Evolutionary conservation across 2,797 vertebrate species (phyloP), one percentile per base, ranked within the genome.

Genomic region (Urophycis tenuis): DNA sequence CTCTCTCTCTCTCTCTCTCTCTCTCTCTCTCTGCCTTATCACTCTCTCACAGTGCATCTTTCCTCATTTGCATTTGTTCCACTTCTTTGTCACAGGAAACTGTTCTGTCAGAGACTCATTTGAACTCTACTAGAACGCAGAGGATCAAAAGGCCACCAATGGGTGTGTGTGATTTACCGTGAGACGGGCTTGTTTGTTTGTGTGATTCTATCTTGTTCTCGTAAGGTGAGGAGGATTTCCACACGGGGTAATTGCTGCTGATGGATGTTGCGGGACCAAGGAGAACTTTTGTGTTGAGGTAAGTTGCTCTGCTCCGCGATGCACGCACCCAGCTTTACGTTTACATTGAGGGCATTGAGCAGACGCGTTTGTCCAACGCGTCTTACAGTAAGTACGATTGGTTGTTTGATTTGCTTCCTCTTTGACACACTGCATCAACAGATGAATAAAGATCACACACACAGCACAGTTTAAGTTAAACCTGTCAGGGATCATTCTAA

Each of bases 11-110:
- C 87, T 88, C 87, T 77, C 53, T 32, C 67, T 2, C 69, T 71
- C 69, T 71, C 67, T 74, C 77, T 78, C 70, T 79, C 78, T 75
- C 81, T 64, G 53, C 53, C 53, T 64, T 64, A 64, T 64, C 86
- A 74, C 77, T 82, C 82, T 83, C 87, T 88, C 87, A 85, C 78
- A 79, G 73, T 86, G 86, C 85, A 89, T 90, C 86, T 85, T 87
- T 77, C 35, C 88, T 89, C 87, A 92, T 93, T 94, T 94, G 91
- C 93, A 93, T 94, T 87, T 89, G 86, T 91, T 92, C 91, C 83
- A 85, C 89, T 91, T 92, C 88, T 89, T 92, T 83, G 77, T 88
- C 83, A 88, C 81, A 82, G 87, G 85, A 85, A 87, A 83, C 85
- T 79, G 81, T 88, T 87, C 83, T 81, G 85, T 90, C 82, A 86